Evolutionary conservation across 2,113 vertebrate species (phyloP).

Genomic region (Craseonycteris thonglongyai): DNA sequence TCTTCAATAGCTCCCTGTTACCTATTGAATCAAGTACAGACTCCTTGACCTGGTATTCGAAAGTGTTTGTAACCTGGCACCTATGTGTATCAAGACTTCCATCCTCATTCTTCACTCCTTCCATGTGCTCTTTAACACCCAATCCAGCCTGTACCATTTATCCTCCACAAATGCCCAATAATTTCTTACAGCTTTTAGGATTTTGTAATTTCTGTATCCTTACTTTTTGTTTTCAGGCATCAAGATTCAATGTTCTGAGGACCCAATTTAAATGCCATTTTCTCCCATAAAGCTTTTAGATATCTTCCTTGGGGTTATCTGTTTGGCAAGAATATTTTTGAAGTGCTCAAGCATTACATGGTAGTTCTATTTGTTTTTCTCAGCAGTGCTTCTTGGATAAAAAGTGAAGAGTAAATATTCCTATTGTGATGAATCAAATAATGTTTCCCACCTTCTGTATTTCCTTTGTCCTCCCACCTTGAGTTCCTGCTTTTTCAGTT

Average conservation of each 20-base stretch:
- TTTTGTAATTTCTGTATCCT: not conserved
- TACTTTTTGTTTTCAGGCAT: slow-evolving; percentile 3
- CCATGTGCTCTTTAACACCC: not conserved
- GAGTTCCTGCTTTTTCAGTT: not conserved
- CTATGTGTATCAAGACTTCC: not conserved
- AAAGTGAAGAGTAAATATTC: not conserved
- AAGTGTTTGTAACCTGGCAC: not conserved
- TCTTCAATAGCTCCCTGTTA: not conserved
- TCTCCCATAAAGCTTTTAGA: not conserved
- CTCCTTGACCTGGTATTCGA: not conserved
- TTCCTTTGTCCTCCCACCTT: not conserved
- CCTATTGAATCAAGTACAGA: not conserved
- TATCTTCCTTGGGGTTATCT: not conserved
- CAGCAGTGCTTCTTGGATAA: not conserved
- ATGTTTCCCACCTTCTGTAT: not conserved
- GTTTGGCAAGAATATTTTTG: not conserved
- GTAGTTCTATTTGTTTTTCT: not conserved
- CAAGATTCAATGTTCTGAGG: not conserved
- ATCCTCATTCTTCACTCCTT: not conserved
- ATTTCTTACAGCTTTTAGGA: not conserved
- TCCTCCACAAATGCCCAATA: not conserved
- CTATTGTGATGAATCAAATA: not conserved
- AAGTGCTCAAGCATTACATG: not conserved
- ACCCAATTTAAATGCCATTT: not conserved
- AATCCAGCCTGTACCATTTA: not conserved